These are phyloP conservation scores for Parazoanthus darwini DNA, from an alignment of 92 coral and sea anemone species.

Conservation along the genomic window DNA sequence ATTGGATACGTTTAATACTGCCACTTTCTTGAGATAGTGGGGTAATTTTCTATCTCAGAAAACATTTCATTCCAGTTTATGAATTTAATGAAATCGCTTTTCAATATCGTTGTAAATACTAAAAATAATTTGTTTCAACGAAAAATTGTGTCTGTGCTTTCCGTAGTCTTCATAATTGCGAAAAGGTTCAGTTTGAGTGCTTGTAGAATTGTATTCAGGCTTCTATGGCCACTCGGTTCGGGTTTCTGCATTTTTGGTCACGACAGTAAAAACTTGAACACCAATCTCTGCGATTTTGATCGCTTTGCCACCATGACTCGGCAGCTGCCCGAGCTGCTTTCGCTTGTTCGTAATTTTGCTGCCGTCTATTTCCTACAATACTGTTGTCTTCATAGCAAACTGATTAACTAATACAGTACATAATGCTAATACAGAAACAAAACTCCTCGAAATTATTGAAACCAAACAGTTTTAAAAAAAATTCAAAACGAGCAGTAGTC, in stretches of 20 bases:
- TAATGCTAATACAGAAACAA: no score
- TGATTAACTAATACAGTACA: no score
- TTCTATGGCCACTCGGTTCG: slow-evolving; percentile 19
- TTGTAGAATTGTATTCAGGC: slow-evolving; percentile 20
- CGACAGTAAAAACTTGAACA: no score
- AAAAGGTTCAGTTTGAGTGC: slow-evolving; percentile 18
- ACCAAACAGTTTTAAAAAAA: no score
- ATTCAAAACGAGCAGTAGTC: no score
- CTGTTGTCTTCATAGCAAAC: no score
- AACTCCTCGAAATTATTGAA: no score
- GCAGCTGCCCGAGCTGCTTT: no score
- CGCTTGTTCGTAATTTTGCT: no score
- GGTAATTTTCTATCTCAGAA: slow-evolving; percentile 3
- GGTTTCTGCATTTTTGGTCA: not conserved
- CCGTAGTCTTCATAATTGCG: slow-evolving; percentile 24
- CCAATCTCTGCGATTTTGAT: no score
- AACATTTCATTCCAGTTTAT: not conserved
- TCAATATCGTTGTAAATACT: slow-evolving; percentile 10
- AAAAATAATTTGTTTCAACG: slow-evolving; percentile 3
- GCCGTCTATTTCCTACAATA: no score
- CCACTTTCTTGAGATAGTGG: slow-evolving; percentile 22
- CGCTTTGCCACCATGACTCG: no score
- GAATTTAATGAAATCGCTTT: not conserved
- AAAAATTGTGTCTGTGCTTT: slow-evolving; percentile 19
- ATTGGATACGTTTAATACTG: slow-evolving; percentile 13